Evolutionary conservation across 2,113 vertebrate species (phyloP).

Genomic region (Prionailurus bengalensis): DNA sequence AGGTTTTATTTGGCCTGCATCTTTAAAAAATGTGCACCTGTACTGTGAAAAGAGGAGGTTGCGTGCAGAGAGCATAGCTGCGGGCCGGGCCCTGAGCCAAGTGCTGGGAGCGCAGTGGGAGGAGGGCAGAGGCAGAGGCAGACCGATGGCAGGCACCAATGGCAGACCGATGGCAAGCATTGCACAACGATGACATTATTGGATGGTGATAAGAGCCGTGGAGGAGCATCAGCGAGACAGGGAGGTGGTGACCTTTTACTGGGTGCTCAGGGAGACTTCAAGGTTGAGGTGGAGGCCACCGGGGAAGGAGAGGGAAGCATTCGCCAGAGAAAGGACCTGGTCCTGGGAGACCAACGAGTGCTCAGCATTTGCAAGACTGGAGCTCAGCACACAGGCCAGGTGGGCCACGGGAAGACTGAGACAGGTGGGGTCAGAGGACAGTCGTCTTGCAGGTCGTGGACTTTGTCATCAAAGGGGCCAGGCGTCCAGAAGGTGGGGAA

Average conservation of each 20-base stretch:
- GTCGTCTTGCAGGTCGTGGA: not conserved
- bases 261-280: not conserved
- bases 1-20: not conserved
- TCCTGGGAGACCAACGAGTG: not conserved
- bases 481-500: too few relatives aligned
- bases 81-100: fast-evolving
- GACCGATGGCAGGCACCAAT: fast-evolving
- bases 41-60: too few relatives aligned
- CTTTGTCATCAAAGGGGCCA: not conserved
- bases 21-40: not conserved
- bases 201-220: not conserved
- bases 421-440: not conserved
- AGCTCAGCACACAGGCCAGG: not conserved
- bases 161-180: not conserved
- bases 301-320: too few relatives aligned
- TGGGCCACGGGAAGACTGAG: not conserved
- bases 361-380: not conserved
- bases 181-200: fast-evolving
- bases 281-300: not conserved
- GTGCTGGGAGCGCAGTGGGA: not conserved
- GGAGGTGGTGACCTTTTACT: fast-evolving
- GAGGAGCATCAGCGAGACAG: fast-evolving
- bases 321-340: not conserved
- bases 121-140: not conserved
- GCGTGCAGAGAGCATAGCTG: not conserved